phyloP scores from a whole-genome alignment of 2,888 invertebrate species.

The Eupithecia abbreviata region DNA sequence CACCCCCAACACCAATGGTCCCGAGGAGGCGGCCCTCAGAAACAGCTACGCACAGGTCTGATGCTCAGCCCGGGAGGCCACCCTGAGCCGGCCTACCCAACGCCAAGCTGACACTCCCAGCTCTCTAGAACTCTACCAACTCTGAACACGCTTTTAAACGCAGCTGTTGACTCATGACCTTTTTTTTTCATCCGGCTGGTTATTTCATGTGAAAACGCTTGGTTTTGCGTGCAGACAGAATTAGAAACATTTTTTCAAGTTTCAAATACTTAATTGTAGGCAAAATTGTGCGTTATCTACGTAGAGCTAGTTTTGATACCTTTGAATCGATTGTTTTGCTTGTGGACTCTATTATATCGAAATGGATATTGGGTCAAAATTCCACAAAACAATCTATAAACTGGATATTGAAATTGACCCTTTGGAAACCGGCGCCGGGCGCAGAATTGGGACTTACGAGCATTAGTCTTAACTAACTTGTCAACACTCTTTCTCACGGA shows the following conservation, averaged over 20 bases:
- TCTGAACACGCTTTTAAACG: slow-evolving; percentile 53
- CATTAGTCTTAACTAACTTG: neutral
- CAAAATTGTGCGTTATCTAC: neutral
- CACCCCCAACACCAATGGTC: slow-evolving; percentile 89
- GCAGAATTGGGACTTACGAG: neutral
- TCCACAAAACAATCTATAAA: neutral
- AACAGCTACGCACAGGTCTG: slow-evolving; percentile 94
- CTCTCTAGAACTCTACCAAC: slow-evolving; percentile 69
- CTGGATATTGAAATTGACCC: neutral
- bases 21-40: slow-evolving; percentile 87
- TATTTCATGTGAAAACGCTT: neutral
- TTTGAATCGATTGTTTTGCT: neutral
- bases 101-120: slow-evolving; percentile 50
- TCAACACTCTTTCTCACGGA: neutral
- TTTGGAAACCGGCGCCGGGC: neutral
- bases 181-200: neutral
- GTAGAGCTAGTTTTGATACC: neutral
- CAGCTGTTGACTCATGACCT: slow-evolving; percentile 14
- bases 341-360: neutral
- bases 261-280: neutral
- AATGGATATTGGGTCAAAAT: neutral
- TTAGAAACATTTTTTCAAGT: neutral
- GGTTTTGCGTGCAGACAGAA: neutral
- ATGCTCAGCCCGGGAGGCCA: slow-evolving; percentile 78
- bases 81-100: slow-evolving; percentile 66